Evolutionary conservation across 2,797 vertebrate genomes (phyloP), one percentile per base, ranked within the genome.

Genomic region (Synanceia verrucosa): DNA sequence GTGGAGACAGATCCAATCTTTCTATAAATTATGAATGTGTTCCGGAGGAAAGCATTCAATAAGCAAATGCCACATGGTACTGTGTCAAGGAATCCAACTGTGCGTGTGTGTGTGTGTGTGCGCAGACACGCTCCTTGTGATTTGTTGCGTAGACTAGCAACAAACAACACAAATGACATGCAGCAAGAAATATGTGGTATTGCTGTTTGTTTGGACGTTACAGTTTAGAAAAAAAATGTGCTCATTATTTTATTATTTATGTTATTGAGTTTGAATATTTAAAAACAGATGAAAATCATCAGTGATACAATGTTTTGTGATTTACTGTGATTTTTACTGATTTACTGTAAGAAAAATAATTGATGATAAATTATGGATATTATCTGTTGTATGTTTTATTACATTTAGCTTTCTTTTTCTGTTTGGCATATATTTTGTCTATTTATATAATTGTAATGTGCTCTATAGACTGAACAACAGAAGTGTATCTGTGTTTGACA

Each of bases 1-100:
- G 53, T 43, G 59, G 71, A 72, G 82, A 86, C 76, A 47, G 73
- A 88, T 81, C 66, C 80, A 82, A 79, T 81, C 79, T 84, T 67
- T 71, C 70, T 64, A 82, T 91, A 86, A 92, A 92, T 91, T 88
- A 91, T 90, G 69, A 79, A 92, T 92, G 84, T 82, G 69, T 88
- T 89, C 84, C 75, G 47, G 78, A 84, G 84, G 78, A 87, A 84
- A 86, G 69, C 81, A 67, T 88, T 87, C 82, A 85, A 86, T 91
- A 89, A 86, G 81, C 70, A 91, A 92, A 93, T 89, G 89, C 73
- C 85, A 88, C 77, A 81, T 84, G 79, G 71, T 82, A 85, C 83
- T 76, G 76, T 84, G 80, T 83, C 68, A 62, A 73, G 83, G 81
- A 86, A 88, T 88, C 85, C 75, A 83, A 74, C 74, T 74, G 80